Evolutionary conservation across 2,797 vertebrate species (phyloP).

Genomic region (Erpetoichthys calabaricus): DNA sequence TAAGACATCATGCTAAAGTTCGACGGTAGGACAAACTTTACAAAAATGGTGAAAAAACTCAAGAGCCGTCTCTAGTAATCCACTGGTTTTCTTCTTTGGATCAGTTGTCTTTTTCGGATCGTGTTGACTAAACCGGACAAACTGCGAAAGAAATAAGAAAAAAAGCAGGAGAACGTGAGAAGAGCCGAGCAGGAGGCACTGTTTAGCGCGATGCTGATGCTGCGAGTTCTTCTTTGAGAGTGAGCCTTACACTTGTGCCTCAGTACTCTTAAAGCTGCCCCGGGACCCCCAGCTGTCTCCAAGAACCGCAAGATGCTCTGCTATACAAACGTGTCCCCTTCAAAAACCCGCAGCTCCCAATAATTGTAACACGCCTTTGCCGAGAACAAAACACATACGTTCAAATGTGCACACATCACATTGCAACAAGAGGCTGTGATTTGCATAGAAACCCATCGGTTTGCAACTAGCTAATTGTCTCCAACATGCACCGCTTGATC

Average conservation of each 20-base stretch:
- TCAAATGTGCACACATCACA: conserved; percentile 62
- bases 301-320: conserved; percentile 40
- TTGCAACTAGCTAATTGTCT: conserved; percentile 73
- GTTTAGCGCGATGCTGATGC: conserved; percentile 19
- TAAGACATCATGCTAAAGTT: conserved; percentile 99
- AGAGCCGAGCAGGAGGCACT: conserved; percentile 23
- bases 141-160: conserved; percentile 16
- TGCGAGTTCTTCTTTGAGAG: conserved; percentile 28
- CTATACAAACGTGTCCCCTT: conserved; percentile 54
- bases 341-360: conserved; percentile 38
- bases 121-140: conserved; percentile 20
- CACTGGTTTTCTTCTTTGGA: conserved; percentile 31
- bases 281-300: conserved; percentile 48
- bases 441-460: conserved; percentile 77
- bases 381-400: conserved; percentile 67
- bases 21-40: conserved; percentile 60
- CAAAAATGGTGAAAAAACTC: conserved; percentile 52
- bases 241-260: conserved; percentile 27
- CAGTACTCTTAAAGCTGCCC: conserved; percentile 43
- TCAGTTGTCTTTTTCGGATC: conserved; percentile 12
- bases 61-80: conserved; percentile 26
- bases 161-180: conserved; percentile 16
- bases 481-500: conserved; percentile 79
- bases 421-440: conserved; percentile 53
- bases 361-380: conserved; percentile 54